Base-by-base conservation (phyloP, 2,888 invertebrate species). In the Drosophila birchii region DNA sequence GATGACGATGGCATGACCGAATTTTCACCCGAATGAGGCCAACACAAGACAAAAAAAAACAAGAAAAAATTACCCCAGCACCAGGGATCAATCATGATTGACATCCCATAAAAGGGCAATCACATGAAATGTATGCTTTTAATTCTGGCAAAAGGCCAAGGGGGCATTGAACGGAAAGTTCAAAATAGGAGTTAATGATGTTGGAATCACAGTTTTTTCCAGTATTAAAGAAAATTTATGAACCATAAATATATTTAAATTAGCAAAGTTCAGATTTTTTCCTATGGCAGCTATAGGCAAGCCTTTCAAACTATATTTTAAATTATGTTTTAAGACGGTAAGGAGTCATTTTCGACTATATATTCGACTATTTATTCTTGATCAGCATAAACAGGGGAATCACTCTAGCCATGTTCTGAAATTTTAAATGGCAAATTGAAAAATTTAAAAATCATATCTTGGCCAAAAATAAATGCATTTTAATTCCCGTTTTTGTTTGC, bases 71-170 rank as follows among this genome's bases (percentile, higher is more conserved):
- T 43, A 34, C 56, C 32, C n/a, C 14, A 20, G 8, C 16, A 56
- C 43, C 34, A 58, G 58, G 60, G 60, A 61, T 61, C 60, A 58
- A 34, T 61, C 59, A 59, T 61, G 60, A 61, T 61, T 61, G 60
- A 58, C 60, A 61, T 23, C 7, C 59, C 41, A 61, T 59, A 58
- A 61, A 61, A 58, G 61, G 36, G 59, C 60, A 58, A 61, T 59
- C 61, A 58, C 60, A 41, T 58, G 23, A 34, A 43, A 58, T 60
- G 58, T 34, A 43, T 23, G 60, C 59, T 43, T 59, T 59, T 34
- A 43, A 61, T 58, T 61, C 41, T 11, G 11, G 23, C 43, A 1
- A 16, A 5, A 20, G 38, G 36, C 20, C 20, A 16, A 18, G 34
- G 16, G 20, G 38, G n/a, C 36, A n/a, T 29, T 34, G 23, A 38